Base-by-base conservation (phyloP, 2,888 invertebrate species). In the Tinea semifulvella region DNA sequence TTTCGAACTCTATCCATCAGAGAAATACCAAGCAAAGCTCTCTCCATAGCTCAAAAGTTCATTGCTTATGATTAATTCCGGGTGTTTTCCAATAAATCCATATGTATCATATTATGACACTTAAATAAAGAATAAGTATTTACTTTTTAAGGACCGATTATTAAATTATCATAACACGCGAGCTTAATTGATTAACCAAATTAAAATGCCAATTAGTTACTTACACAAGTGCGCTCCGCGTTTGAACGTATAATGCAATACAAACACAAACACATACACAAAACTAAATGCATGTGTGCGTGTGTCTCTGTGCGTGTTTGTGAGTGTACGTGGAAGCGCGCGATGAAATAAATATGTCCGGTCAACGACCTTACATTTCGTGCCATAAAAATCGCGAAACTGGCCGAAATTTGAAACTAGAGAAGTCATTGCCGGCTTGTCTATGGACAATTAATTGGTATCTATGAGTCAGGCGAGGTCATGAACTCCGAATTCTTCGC, bases 261-360 rank as follows among this genome's bases (percentile, higher is more conserved):
- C 75, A 66, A 63, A 8, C 7, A 19, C 18, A 38, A 35, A 25
- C 39, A 72, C 73, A 73, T 63, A 69, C n/a, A n/a, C n/a, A n/a
- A n/a, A n/a, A 2, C 11, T 31, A 7, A 73, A 69, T 70, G 16
- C 3, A 13, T 8, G 74, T 61, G 71, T 67, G 65, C 56, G 56
- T 52, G 57, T 53, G 55, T 58, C 65, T 67, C 72, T 67, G 73
- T 64, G 71, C 61, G 67, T 60, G 60, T 63, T 55, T 65, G 70
- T 75, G 74, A 73, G 75, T 71, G 76, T 68, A 73, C 74, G 71
- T 77, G 76, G 76, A 79, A 76, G 76, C 71, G 77, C 76, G 77
- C 79, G 80, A 77, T 80, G 75, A 79, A 80, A 80, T 80, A 80
- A 80, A 79, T 79, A 79, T 79, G 80, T 77, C 74, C 79, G 80